Evolutionary conservation across 2,113 vertebrate species (phyloP), one percentile per base, ranked within the genome.

Genomic region (Gallinago undulata): DNA sequence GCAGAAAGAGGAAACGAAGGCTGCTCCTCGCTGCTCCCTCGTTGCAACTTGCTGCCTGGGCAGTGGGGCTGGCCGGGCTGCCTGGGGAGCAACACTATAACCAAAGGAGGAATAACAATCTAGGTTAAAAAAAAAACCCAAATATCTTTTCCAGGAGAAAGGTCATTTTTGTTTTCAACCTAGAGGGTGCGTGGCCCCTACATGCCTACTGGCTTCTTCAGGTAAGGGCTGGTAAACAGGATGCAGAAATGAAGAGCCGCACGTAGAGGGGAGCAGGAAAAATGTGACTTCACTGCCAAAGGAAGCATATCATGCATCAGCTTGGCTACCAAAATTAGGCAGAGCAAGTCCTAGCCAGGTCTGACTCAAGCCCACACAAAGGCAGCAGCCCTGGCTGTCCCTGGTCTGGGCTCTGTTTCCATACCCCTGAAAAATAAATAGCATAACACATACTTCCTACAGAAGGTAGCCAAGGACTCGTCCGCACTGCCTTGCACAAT

Each of bases 361-460:
- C 68, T 92, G 80, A 94, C 56, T 78, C 73, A 63, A 91, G 48
- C 28, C 3, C 68, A 70, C 41, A 93, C 35, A 90, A 92, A 89
- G 56, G 56, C 33, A 4, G 47, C 87, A 94, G 73, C 56, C 33
- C 57, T 72, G 53, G 35, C 35, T 91, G 51, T 89, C 77, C 62
- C 73, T 89, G 62, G 33, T 79, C 77, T 91, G 39, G 57, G 39
- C 81, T 94, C 66, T 89, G 7, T 93, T 96, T 96, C 93, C 89
- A 68, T 60, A 56, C 10, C 14, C 24, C 60, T 69, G 73, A 89
- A 94, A 92, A 93, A 96, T 87, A 91, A 95, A 94, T 95, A 95
- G 45, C 15, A 8, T 85, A 90, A 62, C 91, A 87, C 77, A 53
- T 87, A 82, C 69, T 93, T 95, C 81, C 93, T 93, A 30, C 57